Evolutionary conservation across 1,140 invertebrate species (phyloP), one percentile per base, ranked within the genome.

Genomic region (Eumeta japonica): DNA sequence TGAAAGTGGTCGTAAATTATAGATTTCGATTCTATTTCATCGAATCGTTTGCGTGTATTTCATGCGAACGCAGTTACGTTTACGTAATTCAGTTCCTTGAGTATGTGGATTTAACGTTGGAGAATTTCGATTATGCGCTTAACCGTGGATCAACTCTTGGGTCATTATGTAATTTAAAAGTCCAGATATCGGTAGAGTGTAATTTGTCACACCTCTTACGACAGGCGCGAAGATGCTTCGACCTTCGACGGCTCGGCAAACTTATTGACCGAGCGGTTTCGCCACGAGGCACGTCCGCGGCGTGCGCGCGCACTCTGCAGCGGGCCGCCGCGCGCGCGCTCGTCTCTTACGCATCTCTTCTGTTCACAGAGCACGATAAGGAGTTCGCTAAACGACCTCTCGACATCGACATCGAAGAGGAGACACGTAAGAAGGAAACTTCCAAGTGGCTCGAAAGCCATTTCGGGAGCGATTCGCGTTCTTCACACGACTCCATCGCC

Each of bases 401-500:
- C 19, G 88, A 92, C 59, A 85, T 90, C 48, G 87, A 90, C 54
- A 82, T 88, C 50, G 91, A 95, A 65, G 89, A 94, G 58, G 86
- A 92, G 60, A 91, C 90, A 1, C 79, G 89, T 34, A 89, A 91
- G 73, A 85, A 85, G 47, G 92, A 89, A 78, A 95, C 89, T 0
- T 89, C 85, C 46, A 92, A 87, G 65, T 96, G 88, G 90, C 73
- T 92, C 10, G 90, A 93, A 46, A 85, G 86, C 51, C 91, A 94
- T 57, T 94, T 93, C 52, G 90, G 90, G 27, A 91, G 89, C 58
- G 90, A 89, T 33, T 89, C 87, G 1, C 77, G 84, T 7, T 87
- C 86, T 0, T 89, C 87, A 0, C 83, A 83, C 29, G 85, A 85
- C 37, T 68, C 72, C 10, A 73, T 71, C 15, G 75, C 68, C 2